phyloP scores from a whole-genome alignment of 2,888 invertebrate genomes.

The Drosophila colorata region DNA sequence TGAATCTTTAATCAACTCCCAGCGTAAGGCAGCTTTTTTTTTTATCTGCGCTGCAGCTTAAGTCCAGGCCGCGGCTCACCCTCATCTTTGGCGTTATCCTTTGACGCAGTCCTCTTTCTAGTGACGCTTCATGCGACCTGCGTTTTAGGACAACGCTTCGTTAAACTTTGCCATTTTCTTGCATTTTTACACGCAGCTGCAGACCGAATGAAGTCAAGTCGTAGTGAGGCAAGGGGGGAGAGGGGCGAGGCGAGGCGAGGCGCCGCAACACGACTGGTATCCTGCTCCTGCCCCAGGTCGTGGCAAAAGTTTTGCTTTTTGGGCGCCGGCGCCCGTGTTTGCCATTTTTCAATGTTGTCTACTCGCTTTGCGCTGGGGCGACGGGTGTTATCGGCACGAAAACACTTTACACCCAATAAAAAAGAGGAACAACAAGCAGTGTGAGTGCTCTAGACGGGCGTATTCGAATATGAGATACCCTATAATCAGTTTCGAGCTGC shows the following conservation, averaged over 20 bases:
- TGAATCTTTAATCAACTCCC: slow-evolving; percentile 67
- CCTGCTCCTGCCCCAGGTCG: background rate
- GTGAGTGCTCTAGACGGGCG: background rate
- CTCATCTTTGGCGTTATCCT: slow-evolving; percentile 52
- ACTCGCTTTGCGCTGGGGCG: slow-evolving; percentile 24
- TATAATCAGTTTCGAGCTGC: background rate
- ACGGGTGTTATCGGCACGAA: slow-evolving; percentile 64
- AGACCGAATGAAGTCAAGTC: slow-evolving; percentile 19
- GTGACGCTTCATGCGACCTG: slow-evolving; percentile 67
- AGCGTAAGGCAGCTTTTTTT: slow-evolving; percentile 27
- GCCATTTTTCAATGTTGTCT: slow-evolving; percentile 63
- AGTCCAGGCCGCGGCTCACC: slow-evolving; percentile 10
- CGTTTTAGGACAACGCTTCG: slow-evolving; percentile 64
- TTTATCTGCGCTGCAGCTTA: slow-evolving; percentile 16
- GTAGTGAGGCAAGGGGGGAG: too few relatives aligned
- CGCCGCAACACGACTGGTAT: background rate
- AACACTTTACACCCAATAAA: slow-evolving; percentile 76
- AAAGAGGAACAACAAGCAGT: background rate
- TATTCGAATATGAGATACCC: background rate
- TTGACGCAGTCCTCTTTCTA: slow-evolving; percentile 64
- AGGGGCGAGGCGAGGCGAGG: background rate
- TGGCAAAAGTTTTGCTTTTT: slow-evolving; percentile 42
- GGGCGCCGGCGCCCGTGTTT: slow-evolving; percentile 42
- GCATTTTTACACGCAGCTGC: slow-evolving; percentile 60
- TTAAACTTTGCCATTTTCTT: slow-evolving; percentile 68